Conservation (phyloP, 2,113 vertebrate species). For the Nesospiza acunhae region DNA sequence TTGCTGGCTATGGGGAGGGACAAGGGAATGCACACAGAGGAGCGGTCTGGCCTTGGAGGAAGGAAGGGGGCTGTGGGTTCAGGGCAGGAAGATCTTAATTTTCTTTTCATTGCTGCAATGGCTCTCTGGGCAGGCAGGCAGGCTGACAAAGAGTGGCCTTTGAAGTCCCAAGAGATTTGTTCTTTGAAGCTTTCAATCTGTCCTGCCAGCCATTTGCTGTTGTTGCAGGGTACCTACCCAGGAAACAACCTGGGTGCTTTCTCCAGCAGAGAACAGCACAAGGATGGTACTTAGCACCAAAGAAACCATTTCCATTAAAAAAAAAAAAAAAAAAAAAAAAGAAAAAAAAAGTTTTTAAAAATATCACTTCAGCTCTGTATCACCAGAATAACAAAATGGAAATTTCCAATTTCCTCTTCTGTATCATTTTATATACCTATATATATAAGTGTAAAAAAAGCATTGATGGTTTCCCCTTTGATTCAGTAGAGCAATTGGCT, state of each 20-base stretch:
- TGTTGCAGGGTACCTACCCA: background rate
- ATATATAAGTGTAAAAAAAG: background rate
- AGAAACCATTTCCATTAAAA: background rate
- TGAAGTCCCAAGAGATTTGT: conserved; percentile 4
- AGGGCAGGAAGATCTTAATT: background rate
- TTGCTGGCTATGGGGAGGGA: background rate
- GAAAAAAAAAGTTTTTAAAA: too few species aligned
- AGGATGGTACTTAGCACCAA: background rate
- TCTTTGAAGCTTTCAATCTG: background rate
- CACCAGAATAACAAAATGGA: background rate
- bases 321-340: too few species aligned
- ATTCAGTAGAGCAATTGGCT: background rate
- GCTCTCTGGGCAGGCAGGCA: background rate
- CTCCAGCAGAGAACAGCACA: background rate
- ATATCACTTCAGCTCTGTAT: background rate
- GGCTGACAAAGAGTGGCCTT: background rate
- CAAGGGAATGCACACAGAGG: rapidly evolving
- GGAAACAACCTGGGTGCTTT: background rate
- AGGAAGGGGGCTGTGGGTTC: background rate
- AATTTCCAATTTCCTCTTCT: background rate
- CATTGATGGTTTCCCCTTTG: background rate
- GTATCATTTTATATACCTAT: too few species aligned
- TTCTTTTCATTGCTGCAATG: background rate
- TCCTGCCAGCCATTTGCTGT: background rate
- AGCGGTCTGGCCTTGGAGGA: background rate